phyloP scores from a whole-genome alignment of 2,888 invertebrate species.

The Apotomis capreana region DNA sequence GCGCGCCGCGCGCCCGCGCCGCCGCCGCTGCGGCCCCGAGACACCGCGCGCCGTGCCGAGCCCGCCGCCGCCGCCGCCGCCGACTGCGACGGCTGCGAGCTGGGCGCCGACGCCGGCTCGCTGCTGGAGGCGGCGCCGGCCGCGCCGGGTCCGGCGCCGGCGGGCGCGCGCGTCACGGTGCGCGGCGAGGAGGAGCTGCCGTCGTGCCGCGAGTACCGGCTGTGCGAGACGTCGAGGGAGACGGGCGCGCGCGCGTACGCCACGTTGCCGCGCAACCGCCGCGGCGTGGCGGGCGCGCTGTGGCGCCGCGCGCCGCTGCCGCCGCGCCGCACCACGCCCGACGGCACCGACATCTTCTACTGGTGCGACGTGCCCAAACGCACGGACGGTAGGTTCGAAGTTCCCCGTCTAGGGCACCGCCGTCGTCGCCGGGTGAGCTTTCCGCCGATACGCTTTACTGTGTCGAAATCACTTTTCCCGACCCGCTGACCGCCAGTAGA shows the following conservation, averaged over 20 bases:
- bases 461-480: too few species aligned
- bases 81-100: slow-evolving; percentile 46
- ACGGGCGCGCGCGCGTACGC: slow-evolving; percentile 74
- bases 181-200: slow-evolving; percentile 87
- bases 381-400: slow-evolving; percentile 73
- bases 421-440: background rate
- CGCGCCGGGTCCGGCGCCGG: slow-evolving; percentile 73
- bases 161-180: slow-evolving; percentile 69
- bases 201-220: slow-evolving; percentile 49
- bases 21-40: slow-evolving; percentile 57
- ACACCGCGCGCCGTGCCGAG: slow-evolving; percentile 51
- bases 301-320: slow-evolving; percentile 78
- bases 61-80: slow-evolving; percentile 72
- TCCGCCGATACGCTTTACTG: slow-evolving; percentile 3
- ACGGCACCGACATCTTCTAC: slow-evolving; percentile 93
- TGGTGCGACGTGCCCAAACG: slow-evolving; percentile 91
- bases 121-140: slow-evolving; percentile 50
- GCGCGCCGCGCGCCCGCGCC: slow-evolving; percentile 48
- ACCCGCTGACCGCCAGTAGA: too few species aligned
- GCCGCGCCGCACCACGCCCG: slow-evolving; percentile 90
- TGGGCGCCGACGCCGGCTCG: slow-evolving; percentile 42
- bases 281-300: slow-evolving; percentile 62
- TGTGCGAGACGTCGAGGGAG: slow-evolving; percentile 44
- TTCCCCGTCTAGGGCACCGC: background rate
- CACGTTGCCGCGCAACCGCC: slow-evolving; percentile 74